A percentile compares a stretch with the other conserved stretches of the same genome.
Evolutionary conservation across 2,113 vertebrate species (phyloP).

Genomic region (Burhinus oedicnemus): DNA sequence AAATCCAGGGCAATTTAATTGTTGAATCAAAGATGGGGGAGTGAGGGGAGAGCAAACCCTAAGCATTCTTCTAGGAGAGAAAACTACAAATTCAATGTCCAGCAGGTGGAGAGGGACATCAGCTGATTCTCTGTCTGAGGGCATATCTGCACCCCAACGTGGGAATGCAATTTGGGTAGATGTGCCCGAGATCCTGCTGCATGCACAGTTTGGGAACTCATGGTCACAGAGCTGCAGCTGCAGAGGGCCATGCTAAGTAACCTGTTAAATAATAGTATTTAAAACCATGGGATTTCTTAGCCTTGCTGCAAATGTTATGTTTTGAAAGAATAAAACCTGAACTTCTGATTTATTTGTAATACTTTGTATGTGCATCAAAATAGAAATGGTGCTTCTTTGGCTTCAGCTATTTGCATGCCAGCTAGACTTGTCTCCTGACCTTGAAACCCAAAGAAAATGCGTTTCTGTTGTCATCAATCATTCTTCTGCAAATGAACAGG

Average conservation of each 20-base stretch:
- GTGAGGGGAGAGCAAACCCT: neutral
- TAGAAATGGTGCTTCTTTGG: neutral
- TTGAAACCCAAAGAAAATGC: neutral
- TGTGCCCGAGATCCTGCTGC: neutral
- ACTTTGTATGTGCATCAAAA: neutral
- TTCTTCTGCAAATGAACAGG: neutral
- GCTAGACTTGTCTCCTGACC: constrained; percentile 11
- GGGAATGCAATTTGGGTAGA: neutral
- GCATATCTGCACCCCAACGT: neutral
- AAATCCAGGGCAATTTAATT: neutral
- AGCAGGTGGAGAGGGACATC: neutral
- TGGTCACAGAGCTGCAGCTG: neutral
- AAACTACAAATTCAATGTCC: neutral
- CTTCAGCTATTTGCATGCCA: neutral
- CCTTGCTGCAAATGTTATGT: neutral
- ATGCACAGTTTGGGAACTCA: neutral
- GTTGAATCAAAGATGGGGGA: neutral
- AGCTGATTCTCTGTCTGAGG: neutral
- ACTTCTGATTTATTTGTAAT: neutral
- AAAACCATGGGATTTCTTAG: neutral
- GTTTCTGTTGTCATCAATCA: neutral
- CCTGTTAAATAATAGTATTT: neutral
- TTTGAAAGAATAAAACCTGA: neutral
- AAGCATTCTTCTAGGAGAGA: neutral
- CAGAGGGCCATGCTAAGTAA: neutral